phyloP scores from a whole-genome alignment of 2,797 vertebrate species.

The Pangasius mekongensis region DNA sequence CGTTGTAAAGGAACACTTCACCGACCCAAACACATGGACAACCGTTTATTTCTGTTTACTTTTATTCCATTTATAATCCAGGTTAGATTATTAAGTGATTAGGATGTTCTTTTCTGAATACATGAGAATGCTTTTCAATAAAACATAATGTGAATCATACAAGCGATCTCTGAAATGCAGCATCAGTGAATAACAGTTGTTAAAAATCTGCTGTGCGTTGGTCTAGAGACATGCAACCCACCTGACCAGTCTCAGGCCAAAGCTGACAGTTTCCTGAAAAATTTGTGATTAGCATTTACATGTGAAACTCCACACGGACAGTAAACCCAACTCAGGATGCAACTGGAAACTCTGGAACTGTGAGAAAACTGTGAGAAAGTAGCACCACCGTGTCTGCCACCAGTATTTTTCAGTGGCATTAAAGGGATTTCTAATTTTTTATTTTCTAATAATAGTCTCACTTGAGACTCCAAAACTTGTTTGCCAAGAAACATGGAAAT shows the following conservation, averaged over 20 bases:
- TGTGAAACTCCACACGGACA: neutral
- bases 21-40: neutral
- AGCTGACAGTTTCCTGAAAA: neutral
- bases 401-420: too few relatives aligned
- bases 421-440: neutral
- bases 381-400: neutral
- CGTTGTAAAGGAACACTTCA: neutral
- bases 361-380: neutral
- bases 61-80: conserved; percentile 19
- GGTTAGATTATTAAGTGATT: conserved; percentile 7
- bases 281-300: conserved; percentile 4
- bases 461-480: neutral
- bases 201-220: neutral
- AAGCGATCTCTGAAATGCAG: neutral
- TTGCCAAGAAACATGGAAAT: neutral
- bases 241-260: neutral
- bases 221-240: conserved; percentile 9
- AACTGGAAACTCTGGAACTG: neutral
- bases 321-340: neutral
- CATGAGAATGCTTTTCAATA: neutral
- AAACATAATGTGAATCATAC: neutral
- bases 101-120: neutral
- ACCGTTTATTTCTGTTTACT: neutral
- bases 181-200: neutral
- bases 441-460: neutral